Percentiles rank a stretch among this genome's conserved stretches.
Evolutionary conservation across 2,888 invertebrate species (phyloP).

Genomic region (Cephus runcator): DNA sequence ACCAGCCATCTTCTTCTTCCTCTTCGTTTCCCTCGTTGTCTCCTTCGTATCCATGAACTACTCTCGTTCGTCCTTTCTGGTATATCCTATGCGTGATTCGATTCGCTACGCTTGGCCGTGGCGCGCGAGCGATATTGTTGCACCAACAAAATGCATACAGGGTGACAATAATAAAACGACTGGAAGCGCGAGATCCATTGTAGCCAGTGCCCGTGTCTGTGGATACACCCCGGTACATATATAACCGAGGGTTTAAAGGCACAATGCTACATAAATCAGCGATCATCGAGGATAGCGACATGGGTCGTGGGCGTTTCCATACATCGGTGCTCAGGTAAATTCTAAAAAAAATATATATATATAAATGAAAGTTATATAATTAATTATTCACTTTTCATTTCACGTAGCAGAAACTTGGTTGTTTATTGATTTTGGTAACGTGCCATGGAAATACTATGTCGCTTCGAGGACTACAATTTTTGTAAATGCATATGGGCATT

Average conservation of each 20-base stretch:
- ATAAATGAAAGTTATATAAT: background rate
- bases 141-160: conserved; percentile 40
- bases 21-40: conserved; percentile 10
- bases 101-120: background rate
- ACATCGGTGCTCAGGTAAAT: conserved; percentile 3
- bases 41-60: conserved; percentile 8
- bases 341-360: conserved; percentile 1
- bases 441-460: background rate
- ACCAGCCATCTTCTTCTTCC: conserved; percentile 1
- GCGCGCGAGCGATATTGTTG: conserved; percentile 32
- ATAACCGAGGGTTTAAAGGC: conserved; percentile 40
- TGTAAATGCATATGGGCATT: too few species aligned
- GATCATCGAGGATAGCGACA: conserved; percentile 31
- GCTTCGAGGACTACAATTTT: background rate
- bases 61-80: conserved; percentile 1
- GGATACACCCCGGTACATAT: conserved; percentile 20
- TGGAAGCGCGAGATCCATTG: conserved; percentile 21
- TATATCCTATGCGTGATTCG: conserved; percentile 9
- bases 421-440: background rate
- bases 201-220: background rate
- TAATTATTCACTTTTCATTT: background rate
- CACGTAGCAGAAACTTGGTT: background rate
- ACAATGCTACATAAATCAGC: conserved; percentile 51
- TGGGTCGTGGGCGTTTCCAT: conserved; percentile 9
- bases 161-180: conserved; percentile 19